A percentile compares a stretch with the other conserved stretches of the same genome.
Evolutionary conservation across 2,113 vertebrate species (phyloP).

Genomic region (Xiphophorus hellerii): DNA sequence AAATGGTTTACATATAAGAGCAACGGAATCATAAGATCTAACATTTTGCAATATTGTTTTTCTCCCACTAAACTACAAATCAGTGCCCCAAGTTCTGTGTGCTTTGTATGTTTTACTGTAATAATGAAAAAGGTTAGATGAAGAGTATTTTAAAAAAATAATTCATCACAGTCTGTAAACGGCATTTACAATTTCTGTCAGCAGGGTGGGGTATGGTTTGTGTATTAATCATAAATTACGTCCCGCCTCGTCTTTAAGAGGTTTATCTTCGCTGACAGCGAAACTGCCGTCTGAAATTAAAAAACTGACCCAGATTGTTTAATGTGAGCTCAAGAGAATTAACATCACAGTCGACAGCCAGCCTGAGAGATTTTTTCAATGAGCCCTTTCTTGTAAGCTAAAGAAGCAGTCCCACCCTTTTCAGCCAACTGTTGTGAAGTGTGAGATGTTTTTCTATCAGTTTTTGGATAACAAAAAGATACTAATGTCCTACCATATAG

Average conservation of each 20-base stretch:
- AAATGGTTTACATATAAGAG: too few species aligned
- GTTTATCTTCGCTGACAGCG: slow-evolving; percentile 57
- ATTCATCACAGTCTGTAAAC: slow-evolving; percentile 31
- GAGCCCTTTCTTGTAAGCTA: not conserved
- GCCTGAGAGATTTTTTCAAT: slow-evolving; percentile 23
- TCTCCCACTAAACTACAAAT: too few species aligned
- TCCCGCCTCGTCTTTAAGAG: slow-evolving; percentile 57
- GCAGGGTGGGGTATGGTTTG: not conserved
- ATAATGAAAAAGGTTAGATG: too few species aligned
- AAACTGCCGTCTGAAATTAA: slow-evolving; percentile 54
- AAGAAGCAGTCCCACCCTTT: slow-evolving; percentile 1
- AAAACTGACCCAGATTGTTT: slow-evolving; percentile 62
- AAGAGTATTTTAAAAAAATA: slow-evolving; percentile 10
- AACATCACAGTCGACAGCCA: slow-evolving; percentile 22
- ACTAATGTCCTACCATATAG: too few species aligned
- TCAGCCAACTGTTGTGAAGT: not conserved
- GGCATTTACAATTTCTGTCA: slow-evolving; percentile 27
- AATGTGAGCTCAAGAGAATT: slow-evolving; percentile 24
- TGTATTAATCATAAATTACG: slow-evolving; percentile 53
- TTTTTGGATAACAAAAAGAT: too few species aligned
- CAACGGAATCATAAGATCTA: too few species aligned
- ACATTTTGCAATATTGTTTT: too few species aligned
- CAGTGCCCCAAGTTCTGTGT: too few species aligned
- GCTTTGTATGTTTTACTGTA: too few species aligned
- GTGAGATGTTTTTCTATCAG: not conserved